Conservation (phyloP, 2,113 vertebrate species). For the Notothenia coriiceps region DNA sequence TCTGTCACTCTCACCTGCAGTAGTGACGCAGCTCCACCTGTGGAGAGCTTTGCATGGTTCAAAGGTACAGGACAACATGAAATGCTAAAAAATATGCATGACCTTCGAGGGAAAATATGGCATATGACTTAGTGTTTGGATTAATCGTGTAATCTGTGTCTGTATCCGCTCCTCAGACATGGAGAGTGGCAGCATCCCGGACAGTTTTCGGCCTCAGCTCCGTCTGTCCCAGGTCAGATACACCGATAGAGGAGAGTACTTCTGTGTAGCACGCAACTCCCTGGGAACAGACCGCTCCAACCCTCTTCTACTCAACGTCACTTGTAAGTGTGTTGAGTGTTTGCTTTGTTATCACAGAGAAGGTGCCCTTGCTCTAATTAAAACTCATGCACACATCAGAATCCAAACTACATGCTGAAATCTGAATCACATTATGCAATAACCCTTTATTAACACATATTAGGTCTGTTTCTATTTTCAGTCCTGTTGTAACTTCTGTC, state of each 20-base stretch:
- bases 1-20: constrained; percentile 81
- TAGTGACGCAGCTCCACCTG: constrained; percentile 82
- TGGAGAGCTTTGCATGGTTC: constrained; percentile 86
- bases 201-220: constrained; percentile 83
- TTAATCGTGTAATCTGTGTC: neutral
- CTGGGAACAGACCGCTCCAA: constrained; percentile 82
- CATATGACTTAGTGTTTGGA: no score
- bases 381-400: neutral
- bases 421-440: neutral
- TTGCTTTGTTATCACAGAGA: neutral
- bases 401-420: neutral
- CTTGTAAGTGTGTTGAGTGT: constrained; percentile 71
- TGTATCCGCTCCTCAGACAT: constrained; percentile 65
- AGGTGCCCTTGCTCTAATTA: neutral
- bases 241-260: constrained; percentile 82
- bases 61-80: constrained; percentile 61
- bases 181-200: constrained; percentile 83
- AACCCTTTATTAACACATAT: neutral
- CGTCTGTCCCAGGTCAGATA: constrained; percentile 73
- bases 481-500: neutral
- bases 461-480: neutral
- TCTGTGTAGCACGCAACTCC: constrained; percentile 83
- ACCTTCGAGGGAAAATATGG: neutral
- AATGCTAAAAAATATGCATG: neutral
- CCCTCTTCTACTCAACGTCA: constrained; percentile 80